Conservation (phyloP, 2,797 vertebrate species). For the Capromys pilorides region DNA sequence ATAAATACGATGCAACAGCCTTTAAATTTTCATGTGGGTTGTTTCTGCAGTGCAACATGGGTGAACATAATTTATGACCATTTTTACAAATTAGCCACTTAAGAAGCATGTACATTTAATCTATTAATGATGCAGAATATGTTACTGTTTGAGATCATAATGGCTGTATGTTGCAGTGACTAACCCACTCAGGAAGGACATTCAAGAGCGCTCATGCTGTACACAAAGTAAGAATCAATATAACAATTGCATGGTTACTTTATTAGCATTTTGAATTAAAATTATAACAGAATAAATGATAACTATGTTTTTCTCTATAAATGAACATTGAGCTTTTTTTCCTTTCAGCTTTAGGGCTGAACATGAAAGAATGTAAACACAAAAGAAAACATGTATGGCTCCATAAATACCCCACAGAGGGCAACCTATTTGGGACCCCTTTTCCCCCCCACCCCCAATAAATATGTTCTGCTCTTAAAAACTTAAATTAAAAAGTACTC, state of each 20-base stretch:
- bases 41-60: constrained; percentile 64
- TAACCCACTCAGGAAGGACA: constrained; percentile 81
- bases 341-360: constrained; percentile 99
- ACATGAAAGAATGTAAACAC: constrained; percentile 99
- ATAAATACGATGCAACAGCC: constrained; percentile 30
- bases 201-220: constrained; percentile 68
- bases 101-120: constrained; percentile 63
- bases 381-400: constrained; percentile 93
- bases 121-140: constrained; percentile 78
- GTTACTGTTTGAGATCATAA: constrained; percentile 68
- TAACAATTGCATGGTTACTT: constrained; percentile 26
- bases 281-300: constrained; percentile 28
- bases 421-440: too few species aligned
- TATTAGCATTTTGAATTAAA: constrained; percentile 56
- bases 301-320: constrained; percentile 41
- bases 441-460: too few species aligned
- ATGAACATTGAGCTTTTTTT: constrained; percentile 72
- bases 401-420: constrained; percentile 91
- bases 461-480: too few species aligned
- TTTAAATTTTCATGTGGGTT: constrained; percentile 36
- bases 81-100: constrained; percentile 72
- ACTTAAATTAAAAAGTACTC: constrained; percentile 84
- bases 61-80: constrained; percentile 67
- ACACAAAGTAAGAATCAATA: constrained; percentile 64
- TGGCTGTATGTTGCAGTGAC: constrained; percentile 60